These are phyloP conservation scores for Camptogramma bilineatum DNA, from an alignment of 2,888 invertebrate species.

Conservation along the genomic window DNA sequence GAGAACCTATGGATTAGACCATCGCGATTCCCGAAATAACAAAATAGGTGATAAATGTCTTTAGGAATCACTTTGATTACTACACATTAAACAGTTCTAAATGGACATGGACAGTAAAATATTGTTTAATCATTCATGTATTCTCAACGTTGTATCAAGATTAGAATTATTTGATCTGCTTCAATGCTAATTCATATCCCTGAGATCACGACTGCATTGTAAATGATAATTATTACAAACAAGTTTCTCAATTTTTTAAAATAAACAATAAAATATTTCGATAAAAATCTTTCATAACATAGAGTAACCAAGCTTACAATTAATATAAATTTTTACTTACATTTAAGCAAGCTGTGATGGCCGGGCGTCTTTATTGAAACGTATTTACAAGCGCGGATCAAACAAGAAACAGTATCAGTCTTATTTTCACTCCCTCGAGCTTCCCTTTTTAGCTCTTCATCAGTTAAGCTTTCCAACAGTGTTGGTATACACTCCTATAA, in stretches of 20 bases:
- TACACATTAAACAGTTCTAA: neutral
- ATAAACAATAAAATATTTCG: neutral
- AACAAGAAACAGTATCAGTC: conserved; percentile 97
- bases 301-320: neutral
- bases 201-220: neutral
- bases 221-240: neutral
- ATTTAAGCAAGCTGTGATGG: conserved; percentile 90
- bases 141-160: neutral
- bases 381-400: conserved; percentile 96
- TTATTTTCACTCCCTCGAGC: conserved; percentile 96
- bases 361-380: conserved; percentile 93
- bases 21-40: conserved; percentile 17
- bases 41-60: neutral
- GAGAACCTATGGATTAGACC: too few species aligned
- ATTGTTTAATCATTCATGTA: neutral
- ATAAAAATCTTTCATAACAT: neutral
- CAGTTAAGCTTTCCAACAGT: conserved; percentile 95
- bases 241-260: neutral
- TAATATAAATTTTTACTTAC: conserved; percentile 57
- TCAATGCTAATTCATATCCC: neutral
- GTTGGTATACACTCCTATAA: conserved; percentile 94
- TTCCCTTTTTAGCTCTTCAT: conserved; percentile 98
- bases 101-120: neutral
- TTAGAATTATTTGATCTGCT: neutral
- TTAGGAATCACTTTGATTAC: neutral